Conservation (phyloP, 1,140 invertebrate genomes). For the Oncopeltus fasciatus region DNA sequence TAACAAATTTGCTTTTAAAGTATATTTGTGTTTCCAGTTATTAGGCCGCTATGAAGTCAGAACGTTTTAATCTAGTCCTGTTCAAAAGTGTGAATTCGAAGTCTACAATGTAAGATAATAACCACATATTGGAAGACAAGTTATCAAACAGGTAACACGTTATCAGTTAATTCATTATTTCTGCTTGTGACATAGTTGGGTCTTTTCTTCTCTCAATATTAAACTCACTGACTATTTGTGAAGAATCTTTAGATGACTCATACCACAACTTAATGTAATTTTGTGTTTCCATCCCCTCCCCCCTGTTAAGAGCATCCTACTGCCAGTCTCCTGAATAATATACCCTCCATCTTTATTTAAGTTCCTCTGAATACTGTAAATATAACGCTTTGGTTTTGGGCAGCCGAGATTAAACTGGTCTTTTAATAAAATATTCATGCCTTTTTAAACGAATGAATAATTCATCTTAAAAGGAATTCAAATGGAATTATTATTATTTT, state of each 20-base stretch:
- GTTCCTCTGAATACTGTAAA: not conserved
- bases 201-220: not conserved
- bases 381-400: too few relatives aligned
- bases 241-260: not conserved
- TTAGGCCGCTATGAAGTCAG: not conserved
- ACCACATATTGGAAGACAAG: not conserved
- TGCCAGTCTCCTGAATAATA: too few relatives aligned
- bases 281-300: not conserved
- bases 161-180: not conserved
- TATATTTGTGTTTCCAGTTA: not conserved
- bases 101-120: not conserved
- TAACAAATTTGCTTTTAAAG: not conserved
- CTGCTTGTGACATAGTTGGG: not conserved
- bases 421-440: too few relatives aligned
- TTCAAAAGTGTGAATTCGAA: not conserved
- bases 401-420: too few relatives aligned
- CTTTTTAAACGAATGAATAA: too few relatives aligned
- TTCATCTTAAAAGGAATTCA: too few relatives aligned
- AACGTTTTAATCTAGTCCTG: not conserved
- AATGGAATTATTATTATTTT: too few relatives aligned
- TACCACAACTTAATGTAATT: not conserved
- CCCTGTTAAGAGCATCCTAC: not conserved
- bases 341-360: too few relatives aligned
- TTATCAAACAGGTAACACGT: not conserved
- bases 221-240: not conserved